Base-by-base conservation (phyloP, 2,113 vertebrate genomes). In the Globicephala melas region DNA sequence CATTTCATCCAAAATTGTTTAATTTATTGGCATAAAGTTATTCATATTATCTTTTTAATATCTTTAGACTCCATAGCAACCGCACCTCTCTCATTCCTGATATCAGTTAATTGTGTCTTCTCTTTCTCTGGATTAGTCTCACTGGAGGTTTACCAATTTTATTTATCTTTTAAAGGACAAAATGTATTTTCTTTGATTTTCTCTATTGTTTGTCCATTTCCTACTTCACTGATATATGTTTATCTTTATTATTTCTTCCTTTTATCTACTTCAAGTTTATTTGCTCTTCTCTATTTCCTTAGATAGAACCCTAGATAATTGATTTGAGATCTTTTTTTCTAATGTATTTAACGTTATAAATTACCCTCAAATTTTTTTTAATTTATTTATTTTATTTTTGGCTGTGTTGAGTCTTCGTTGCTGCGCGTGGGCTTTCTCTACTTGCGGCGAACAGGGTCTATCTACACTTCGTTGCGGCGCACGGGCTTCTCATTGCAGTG, bases 211-310 rank as follows among this genome's bases (percentile, higher is more conserved):
- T 41, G n/a, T 65, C 44, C 31, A 55, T 58, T 94, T 96, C 77
- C n/a, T 90, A 73, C 63, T 85, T 71, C 71, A 83, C 2, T 63
- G 8, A 94, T 58, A 85, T 85, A 17, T 65, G 33, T 68, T 93
- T 38, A 67, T 17, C 44, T 80, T 79, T 86, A 77, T 73, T 88
- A 82, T 55, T 96, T 93, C 38, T 90, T 96, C 62, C 41, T 89
- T 93, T 25, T 79, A 70, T 70, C n/a, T 77, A 93, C 5, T 88
- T 86, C 74, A 62, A 71, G 23, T 65, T 68, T 47, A 63, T 65
- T 38, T 65, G n/a, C 17, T 76, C 15, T 76, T 86, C 20, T 53
- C 91, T 50, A 67, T 83, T 92, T 96, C 67, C 36, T 82, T 89
- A 74, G 21, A 53, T 38, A 50, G 26, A 88, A 80, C 20, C 73